Evolutionary conservation across 2,888 invertebrate genomes (phyloP), one percentile per base, ranked within the genome.

Genomic region (Rhimphoctona megacephalus): DNA sequence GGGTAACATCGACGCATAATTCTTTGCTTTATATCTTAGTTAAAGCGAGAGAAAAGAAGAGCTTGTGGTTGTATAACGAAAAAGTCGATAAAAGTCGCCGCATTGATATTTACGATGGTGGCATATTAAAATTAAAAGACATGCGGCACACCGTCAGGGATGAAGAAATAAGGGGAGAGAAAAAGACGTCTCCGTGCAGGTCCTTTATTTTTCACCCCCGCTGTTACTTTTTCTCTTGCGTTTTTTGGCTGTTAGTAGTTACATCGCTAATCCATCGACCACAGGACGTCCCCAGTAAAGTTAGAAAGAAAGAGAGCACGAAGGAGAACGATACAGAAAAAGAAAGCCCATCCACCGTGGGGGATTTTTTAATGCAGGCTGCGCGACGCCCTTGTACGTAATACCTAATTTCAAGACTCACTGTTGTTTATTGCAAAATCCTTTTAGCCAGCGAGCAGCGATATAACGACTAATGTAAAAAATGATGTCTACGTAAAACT

Each of bases 401-500:
- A 57, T 67, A 69, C 91, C 91, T 93, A 93, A 94, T 94, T 93
- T 92, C 86, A 84, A 89, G 91, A 90, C 89, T 92, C 91, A 89
- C 87, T 89, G 92, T 92, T 92, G 92, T 94, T 94, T 94, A 94
- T 94, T 92, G 92, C 91, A 91, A 90, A 94, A 94, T 94, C 94
- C 94, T 94, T 94, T 94, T 94, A 94, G 92, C 92, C 89, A 89
- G 67, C 22, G 79, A 87, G 89, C 76, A n/a, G 25, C 52, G 57
- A 66, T 73, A 73, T n/a, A 57, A 30, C 30, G 49, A 30, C 67
- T 74, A 66, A 69, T 81, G 66, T n/a, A 57, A 57, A 76, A 76
- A 82, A 83, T 76, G 57, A 81, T 46, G 74, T 66, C 39, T 36
- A 30, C 70, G 25, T 81, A 43, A 57, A 78, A 36, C 22, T 70